Evolutionary conservation across 1,140 invertebrate species (phyloP).

Genomic region (Protaetia brevitarsis): DNA sequence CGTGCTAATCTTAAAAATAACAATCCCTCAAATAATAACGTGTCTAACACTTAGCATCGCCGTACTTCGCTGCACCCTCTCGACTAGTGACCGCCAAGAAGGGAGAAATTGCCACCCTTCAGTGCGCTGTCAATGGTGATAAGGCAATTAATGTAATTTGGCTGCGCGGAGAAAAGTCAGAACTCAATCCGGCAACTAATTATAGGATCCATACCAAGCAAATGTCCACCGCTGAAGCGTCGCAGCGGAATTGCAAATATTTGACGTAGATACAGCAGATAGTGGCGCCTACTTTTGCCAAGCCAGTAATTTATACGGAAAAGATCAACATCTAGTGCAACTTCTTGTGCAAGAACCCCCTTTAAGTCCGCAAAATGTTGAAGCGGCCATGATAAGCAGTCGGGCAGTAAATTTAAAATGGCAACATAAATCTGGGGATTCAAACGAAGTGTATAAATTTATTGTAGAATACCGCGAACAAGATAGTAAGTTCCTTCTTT

Average conservation of each 20-base stretch:
- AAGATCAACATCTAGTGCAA: constrained; percentile 77
- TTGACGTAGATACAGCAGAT: constrained; percentile 67
- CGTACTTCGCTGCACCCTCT: constrained; percentile 68
- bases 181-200: constrained; percentile 67
- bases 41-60: constrained; percentile 58
- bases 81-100: constrained; percentile 69
- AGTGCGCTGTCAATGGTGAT: constrained; percentile 79
- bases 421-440: constrained; percentile 65
- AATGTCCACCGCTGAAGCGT: constrained; percentile 64
- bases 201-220: constrained; percentile 65
- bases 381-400: constrained; percentile 67
- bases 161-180: constrained; percentile 65
- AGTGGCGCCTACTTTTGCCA: constrained; percentile 80
- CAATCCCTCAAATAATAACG: neutral
- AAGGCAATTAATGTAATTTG: constrained; percentile 77
- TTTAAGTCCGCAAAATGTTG: constrained; percentile 63
- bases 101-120: constrained; percentile 67
- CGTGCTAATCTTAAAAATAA: constrained; percentile 44
- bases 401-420: constrained; percentile 71
- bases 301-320: constrained; percentile 77
- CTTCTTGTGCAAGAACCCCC: constrained; percentile 80
- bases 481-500: constrained; percentile 51
- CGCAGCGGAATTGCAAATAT: constrained; percentile 69
- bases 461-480: constrained; percentile 69
- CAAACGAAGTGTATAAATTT: constrained; percentile 70